phyloP scores from a whole-genome alignment of 2,797 vertebrate genomes.

The Meda fulgida region DNA sequence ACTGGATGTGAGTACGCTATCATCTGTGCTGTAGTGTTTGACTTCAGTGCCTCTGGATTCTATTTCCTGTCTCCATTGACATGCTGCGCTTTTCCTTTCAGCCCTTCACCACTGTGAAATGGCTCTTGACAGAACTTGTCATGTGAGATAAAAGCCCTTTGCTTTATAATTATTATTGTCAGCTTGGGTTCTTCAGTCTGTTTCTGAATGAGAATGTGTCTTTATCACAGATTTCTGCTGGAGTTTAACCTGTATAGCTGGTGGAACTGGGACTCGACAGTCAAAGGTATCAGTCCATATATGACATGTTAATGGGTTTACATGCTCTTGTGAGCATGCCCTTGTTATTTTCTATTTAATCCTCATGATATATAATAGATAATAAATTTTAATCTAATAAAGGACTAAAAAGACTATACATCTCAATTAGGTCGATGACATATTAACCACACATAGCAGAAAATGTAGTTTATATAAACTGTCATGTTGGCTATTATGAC shows the following conservation, averaged over 20 bases:
- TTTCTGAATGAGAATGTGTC: slow-evolving; percentile 34
- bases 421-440: neutral
- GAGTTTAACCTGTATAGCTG: slow-evolving; percentile 98
- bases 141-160: slow-evolving; percentile 82
- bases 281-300: slow-evolving; percentile 81
- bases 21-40: neutral
- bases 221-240: slow-evolving; percentile 87
- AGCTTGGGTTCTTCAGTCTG: slow-evolving; percentile 17
- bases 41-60: slow-evolving; percentile 35
- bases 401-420: slow-evolving; percentile 6
- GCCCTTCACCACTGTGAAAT: slow-evolving; percentile 93
- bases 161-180: slow-evolving; percentile 2
- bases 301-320: slow-evolving; percentile 15
- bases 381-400: neutral
- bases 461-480: neutral
- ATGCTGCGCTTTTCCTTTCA: slow-evolving; percentile 67
- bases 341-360: neutral
- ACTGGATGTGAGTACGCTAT: slow-evolving; percentile 86
- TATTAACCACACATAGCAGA: neutral
- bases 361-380: slow-evolving; percentile 1
- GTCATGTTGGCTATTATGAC: neutral
- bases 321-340: neutral
- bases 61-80: slow-evolving; percentile 34
- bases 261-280: slow-evolving; percentile 91
- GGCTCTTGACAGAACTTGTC: slow-evolving; percentile 95